Conservation (phyloP, 1,140 invertebrate genomes). For the Homalodisca vitripennis region DNA sequence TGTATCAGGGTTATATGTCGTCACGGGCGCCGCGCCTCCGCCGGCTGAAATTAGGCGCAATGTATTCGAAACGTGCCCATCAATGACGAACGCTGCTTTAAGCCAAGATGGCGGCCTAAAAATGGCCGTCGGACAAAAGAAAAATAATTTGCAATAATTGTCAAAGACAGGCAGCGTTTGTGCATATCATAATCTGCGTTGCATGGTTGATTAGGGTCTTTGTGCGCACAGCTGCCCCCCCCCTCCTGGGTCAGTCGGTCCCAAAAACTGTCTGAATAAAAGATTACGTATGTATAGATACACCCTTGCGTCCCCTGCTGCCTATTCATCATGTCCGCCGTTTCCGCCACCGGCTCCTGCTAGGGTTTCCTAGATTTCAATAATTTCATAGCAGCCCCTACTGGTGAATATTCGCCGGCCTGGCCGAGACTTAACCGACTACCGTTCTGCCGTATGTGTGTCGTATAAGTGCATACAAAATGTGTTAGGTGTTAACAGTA, state of each 20-base stretch:
- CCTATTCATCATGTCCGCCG: slow-evolving; percentile 20
- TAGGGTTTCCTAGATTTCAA: slow-evolving; percentile 4
- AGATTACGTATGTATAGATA: slow-evolving; percentile 30
- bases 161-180: slow-evolving; percentile 21
- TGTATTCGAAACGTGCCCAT: not conserved
- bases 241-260: not conserved
- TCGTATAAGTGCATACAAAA: too few species aligned
- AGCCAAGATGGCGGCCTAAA: slow-evolving; percentile 9
- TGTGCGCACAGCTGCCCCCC: not conserved
- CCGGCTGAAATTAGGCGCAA: not conserved
- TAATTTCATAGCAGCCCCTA: not conserved
- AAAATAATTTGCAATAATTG: slow-evolving; percentile 23
- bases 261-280: slow-evolving; percentile 30
- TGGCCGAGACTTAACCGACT: too few species aligned
- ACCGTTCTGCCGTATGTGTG: too few species aligned
- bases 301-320: slow-evolving; percentile 22
- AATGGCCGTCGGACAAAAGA: slow-evolving; percentile 20
- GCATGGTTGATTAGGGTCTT: slow-evolving; percentile 28
- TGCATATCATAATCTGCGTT: slow-evolving; percentile 26
- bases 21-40: not conserved
- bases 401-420: not conserved
- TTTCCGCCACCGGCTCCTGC: not conserved
- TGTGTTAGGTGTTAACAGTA: too few species aligned
- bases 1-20: not conserved
- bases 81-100: not conserved